A percentile compares a stretch with the other conserved stretches of the same genome.
These are phyloP conservation scores for Norana najaformis DNA, from an alignment of 2,888 invertebrate species.

Conservation along the genomic window DNA sequence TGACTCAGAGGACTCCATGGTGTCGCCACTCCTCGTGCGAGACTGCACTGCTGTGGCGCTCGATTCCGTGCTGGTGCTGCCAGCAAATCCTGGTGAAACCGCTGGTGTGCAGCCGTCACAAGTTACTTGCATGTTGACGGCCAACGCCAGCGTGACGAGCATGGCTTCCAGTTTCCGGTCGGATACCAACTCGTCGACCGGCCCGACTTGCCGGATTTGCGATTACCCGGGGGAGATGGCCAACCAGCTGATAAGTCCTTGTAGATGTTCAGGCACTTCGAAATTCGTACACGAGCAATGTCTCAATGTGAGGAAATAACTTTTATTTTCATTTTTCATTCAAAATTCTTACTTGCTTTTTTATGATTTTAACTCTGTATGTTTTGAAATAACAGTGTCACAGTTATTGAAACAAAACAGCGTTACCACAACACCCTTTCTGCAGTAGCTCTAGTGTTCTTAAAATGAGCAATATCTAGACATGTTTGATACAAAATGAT, in stretches of 20 bases:
- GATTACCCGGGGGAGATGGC: neutral
- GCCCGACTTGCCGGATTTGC: slow-evolving; percentile 15
- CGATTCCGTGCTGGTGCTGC: neutral
- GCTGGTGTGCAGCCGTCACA: neutral
- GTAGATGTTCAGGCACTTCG: neutral
- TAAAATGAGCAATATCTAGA: neutral
- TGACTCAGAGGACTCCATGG: neutral
- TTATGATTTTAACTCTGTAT: neutral
- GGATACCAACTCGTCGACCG: slow-evolving; percentile 19
- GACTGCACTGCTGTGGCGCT: slow-evolving; percentile 1
- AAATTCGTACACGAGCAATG: slow-evolving; percentile 25
- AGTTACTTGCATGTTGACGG: slow-evolving; percentile 15
- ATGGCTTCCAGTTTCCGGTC: slow-evolving; percentile 20
- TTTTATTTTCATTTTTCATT: neutral
- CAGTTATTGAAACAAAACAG: no score
- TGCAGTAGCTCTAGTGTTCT: neutral
- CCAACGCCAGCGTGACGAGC: slow-evolving; percentile 9
- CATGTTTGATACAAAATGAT: neutral
- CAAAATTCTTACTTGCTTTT: neutral
- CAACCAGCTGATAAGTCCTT: slow-evolving; percentile 9
- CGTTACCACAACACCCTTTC: neutral
- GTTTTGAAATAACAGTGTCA: no score
- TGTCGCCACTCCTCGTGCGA: neutral
- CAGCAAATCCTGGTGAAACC: neutral
- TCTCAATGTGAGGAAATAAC: slow-evolving; percentile 10